A percentile compares a stretch with the other conserved stretches of the same genome.
Conservation (phyloP, 2,797 vertebrate genomes). For the Ptychobarbus kaznakovi region DNA sequence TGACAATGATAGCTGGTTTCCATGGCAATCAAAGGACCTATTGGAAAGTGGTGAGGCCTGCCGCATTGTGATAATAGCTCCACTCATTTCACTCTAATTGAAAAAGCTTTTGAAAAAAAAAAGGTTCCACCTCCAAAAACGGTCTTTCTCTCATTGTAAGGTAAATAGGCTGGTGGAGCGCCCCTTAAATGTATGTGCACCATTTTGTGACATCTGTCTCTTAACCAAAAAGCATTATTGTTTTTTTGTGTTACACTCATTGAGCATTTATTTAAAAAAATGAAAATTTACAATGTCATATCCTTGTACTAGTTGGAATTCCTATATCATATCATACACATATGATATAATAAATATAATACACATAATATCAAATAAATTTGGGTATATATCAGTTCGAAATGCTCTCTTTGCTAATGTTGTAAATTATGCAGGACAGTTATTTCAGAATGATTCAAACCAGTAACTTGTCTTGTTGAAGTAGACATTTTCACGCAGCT, state of each 20-base stretch:
- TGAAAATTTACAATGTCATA: background rate
- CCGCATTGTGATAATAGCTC: conserved; percentile 81
- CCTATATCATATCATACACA: background rate
- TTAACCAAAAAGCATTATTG: conserved; percentile 6
- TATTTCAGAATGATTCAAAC: background rate
- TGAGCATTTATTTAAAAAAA: background rate
- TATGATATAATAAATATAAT: background rate
- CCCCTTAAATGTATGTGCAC: conserved; percentile 5
- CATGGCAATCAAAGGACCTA: conserved; percentile 84
- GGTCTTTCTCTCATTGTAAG: conserved; percentile 54
- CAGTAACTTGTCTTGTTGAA: background rate
- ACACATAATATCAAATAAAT: background rate
- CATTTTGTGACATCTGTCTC: background rate
- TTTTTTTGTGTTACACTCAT: background rate
- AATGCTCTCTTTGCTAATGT: background rate
- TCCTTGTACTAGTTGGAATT: background rate
- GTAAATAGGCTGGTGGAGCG: conserved; percentile 29
- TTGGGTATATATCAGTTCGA: background rate
- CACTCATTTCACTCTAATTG: conserved; percentile 87
- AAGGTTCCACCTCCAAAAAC: conserved; percentile 66
- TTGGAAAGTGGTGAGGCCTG: conserved; percentile 79
- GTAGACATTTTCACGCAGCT: background rate
- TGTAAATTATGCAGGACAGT: background rate
- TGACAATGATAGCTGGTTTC: conserved; percentile 84
- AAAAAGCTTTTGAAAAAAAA: conserved; percentile 77